Percentiles rank a stretch among this genome's conserved stretches.
Evolutionary conservation across 2,888 invertebrate species (phyloP).

Genomic region (Platerodrilus igneus): DNA sequence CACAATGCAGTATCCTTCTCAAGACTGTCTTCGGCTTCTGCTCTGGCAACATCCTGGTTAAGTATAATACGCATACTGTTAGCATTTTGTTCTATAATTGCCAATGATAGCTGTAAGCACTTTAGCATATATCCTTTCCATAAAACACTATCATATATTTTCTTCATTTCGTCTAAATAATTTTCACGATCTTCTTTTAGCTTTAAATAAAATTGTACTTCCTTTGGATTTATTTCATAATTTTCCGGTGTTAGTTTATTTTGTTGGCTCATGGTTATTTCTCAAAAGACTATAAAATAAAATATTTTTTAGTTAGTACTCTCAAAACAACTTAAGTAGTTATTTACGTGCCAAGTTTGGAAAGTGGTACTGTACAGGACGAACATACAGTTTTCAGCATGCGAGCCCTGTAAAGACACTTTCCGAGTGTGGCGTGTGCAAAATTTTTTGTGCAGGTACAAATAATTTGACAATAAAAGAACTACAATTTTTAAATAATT

Average conservation of each 20-base stretch:
- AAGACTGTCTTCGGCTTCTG: background rate
- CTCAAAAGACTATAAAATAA: background rate
- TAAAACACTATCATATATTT: constrained; percentile 14
- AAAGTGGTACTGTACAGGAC: too few species aligned
- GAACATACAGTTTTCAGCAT: too few species aligned
- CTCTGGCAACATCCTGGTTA: constrained; percentile 4
- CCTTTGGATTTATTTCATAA: too few species aligned
- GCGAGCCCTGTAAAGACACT: too few species aligned
- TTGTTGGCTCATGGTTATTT: background rate
- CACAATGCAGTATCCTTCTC: background rate
- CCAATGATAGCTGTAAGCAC: background rate
- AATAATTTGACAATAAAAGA: too few species aligned
- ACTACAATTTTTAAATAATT: too few species aligned
- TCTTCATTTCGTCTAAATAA: constrained; percentile 13
- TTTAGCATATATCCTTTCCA: constrained; percentile 3
- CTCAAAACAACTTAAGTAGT: background rate
- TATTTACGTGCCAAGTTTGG: too few species aligned
- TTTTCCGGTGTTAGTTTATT: background rate
- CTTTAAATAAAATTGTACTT: constrained; percentile 6
- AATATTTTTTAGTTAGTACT: background rate
- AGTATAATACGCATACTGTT: background rate
- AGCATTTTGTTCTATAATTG: background rate
- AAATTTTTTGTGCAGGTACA: too few species aligned
- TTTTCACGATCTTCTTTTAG: constrained; percentile 11
- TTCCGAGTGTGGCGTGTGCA: too few species aligned